Evolutionary conservation across 2,888 invertebrate species (phyloP).

Genomic region (Drosophila atripex): DNA sequence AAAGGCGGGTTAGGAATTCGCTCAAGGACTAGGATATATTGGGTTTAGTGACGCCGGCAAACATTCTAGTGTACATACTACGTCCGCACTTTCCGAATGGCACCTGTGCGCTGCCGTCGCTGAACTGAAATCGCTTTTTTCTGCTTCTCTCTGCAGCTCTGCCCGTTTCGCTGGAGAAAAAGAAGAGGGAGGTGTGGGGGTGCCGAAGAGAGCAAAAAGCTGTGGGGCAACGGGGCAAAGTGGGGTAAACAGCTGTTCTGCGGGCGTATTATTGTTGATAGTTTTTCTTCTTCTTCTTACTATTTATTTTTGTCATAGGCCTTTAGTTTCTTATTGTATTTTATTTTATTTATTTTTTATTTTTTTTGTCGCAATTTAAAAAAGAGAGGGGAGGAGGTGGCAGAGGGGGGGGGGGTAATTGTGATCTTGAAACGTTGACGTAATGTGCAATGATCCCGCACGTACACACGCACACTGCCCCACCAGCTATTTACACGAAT

Average conservation of each 20-base stretch:
- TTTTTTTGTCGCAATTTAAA: slow-evolving; percentile 56
- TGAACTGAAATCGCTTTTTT: slow-evolving; percentile 56
- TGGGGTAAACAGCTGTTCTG: slow-evolving; percentile 33
- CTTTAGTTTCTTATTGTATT: no score
- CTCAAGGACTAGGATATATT: not conserved
- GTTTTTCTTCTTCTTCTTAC: slow-evolving; percentile 15
- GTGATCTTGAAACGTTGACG: slow-evolving; percentile 77
- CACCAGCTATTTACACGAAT: slow-evolving; percentile 26
- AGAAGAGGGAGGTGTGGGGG: not conserved
- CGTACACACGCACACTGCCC: slow-evolving; percentile 45
- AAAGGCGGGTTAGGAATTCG: no score
- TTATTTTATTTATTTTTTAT: slow-evolving; percentile 16
- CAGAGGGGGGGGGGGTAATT: slow-evolving; percentile 33
- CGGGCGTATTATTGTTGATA: slow-evolving; percentile 36
- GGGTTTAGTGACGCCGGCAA: slow-evolving; percentile 20
- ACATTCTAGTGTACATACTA: slow-evolving; percentile 19
- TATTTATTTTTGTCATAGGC: not conserved
- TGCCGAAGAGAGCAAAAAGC: slow-evolving; percentile 1
- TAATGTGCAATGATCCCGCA: slow-evolving; percentile 77
- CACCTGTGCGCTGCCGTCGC: slow-evolving; percentile 77
- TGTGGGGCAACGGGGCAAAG: not conserved
- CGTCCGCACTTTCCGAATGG: slow-evolving; percentile 76
- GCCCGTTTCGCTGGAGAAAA: slow-evolving; percentile 14
- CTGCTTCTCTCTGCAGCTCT: slow-evolving; percentile 40
- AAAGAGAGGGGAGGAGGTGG: slow-evolving; percentile 14